Evolutionary conservation across 2,888 invertebrate genomes (phyloP).

Genomic region (Acholoe squamosa): DNA sequence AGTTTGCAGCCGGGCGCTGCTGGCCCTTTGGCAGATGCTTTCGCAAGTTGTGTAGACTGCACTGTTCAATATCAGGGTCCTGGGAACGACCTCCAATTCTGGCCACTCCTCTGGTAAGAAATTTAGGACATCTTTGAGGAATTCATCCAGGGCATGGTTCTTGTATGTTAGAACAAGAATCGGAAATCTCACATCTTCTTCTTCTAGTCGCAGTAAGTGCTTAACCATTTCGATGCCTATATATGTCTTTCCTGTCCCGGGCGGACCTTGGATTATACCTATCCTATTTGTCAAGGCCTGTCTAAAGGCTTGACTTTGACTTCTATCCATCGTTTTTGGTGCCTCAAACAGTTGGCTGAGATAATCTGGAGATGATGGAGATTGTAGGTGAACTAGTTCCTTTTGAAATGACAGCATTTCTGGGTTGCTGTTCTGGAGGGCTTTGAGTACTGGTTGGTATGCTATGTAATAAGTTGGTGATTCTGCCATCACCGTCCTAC

Average conservation of each 20-base stretch:
- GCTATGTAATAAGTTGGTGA: slow-evolving; percentile 91
- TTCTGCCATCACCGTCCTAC: slow-evolving; percentile 86
- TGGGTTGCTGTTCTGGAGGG: slow-evolving; percentile 86
- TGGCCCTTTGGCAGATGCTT: neutral
- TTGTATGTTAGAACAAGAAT: slow-evolving; percentile 69
- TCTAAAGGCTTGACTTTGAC: slow-evolving; percentile 88
- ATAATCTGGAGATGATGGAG: slow-evolving; percentile 75
- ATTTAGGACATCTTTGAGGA: slow-evolving; percentile 63
- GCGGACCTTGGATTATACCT: slow-evolving; percentile 92
- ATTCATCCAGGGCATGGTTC: slow-evolving; percentile 70
- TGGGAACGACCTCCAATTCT: slow-evolving; percentile 66
- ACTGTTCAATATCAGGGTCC: slow-evolving; percentile 50
- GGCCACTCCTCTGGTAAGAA: slow-evolving; percentile 58
- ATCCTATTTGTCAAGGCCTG: slow-evolving; percentile 89
- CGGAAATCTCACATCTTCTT: slow-evolving; percentile 42
- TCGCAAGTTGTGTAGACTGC: slow-evolving; percentile 59
- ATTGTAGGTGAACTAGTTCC: slow-evolving; percentile 87
- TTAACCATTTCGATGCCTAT: slow-evolving; percentile 88
- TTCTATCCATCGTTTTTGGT: slow-evolving; percentile 85
- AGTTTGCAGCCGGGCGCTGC: neutral
- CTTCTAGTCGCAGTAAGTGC: slow-evolving; percentile 45
- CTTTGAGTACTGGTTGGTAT: slow-evolving; percentile 88
- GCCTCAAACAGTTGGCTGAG: neutral
- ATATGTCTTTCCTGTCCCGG: slow-evolving; percentile 92
- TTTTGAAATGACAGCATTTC: slow-evolving; percentile 87